Percentiles rank a stretch among this genome's conserved stretches.
Evolutionary conservation across 1,140 invertebrate species (phyloP).

Genomic region (Antheraea pernyi): DNA sequence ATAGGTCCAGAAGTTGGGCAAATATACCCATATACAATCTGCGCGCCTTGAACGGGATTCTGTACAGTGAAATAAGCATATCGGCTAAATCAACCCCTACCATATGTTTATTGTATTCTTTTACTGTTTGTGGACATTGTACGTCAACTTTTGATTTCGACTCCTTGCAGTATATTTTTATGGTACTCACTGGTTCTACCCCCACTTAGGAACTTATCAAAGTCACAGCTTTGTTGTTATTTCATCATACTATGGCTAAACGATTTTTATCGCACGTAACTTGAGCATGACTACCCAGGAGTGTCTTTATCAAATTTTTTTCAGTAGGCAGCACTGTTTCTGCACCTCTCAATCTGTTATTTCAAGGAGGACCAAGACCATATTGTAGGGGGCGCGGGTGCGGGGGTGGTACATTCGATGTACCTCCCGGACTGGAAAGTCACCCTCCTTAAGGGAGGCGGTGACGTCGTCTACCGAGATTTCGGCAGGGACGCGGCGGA

Average conservation of each 20-base stretch:
- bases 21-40: constrained; percentile 14
- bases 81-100: constrained; percentile 7
- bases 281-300: no score
- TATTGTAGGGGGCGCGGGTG: no score
- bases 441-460: no score
- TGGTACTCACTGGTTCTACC: background rate
- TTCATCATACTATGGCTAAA: constrained; percentile 2
- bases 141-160: background rate
- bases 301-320: constrained; percentile 43
- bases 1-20: constrained; percentile 10
- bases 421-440: no score
- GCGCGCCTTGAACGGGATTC: constrained; percentile 9
- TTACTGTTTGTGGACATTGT: constrained; percentile 3
- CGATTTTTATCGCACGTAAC: no score
- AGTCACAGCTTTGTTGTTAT: constrained; percentile 10
- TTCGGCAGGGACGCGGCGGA: no score
- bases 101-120: constrained; percentile 14
- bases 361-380: constrained; percentile 23
- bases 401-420: no score
- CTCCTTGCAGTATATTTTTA: constrained; percentile 3
- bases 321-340: constrained; percentile 36
- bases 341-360: constrained; percentile 32
- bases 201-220: constrained; percentile 10
- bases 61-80: constrained; percentile 10
- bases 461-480: no score